Evolutionary conservation across 2,797 vertebrate genomes (phyloP), one percentile per base, ranked within the genome.

Genomic region (Sparidentex hasta): DNA sequence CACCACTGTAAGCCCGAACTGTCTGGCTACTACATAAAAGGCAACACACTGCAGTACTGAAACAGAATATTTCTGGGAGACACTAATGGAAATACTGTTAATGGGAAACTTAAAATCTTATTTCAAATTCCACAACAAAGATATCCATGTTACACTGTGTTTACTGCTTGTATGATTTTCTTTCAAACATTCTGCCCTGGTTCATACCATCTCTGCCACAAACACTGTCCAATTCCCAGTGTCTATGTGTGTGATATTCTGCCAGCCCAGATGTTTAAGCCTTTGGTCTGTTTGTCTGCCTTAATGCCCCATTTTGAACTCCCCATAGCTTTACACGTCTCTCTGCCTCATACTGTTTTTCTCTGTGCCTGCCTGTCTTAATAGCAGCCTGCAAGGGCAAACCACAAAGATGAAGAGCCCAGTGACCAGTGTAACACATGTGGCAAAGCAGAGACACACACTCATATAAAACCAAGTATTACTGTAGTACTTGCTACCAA

Each of bases 391-490:
- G 65, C 72, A 63, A 74, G 82, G 64, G 76, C 47, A 82, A 76
- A 77, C 86, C 84, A 48, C 80, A 83, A 73, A 73, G 70, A 77
- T 83, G 56, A 84, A 80, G 64, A 80, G 80, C 61, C 25, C 57
- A 75, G 74, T 86, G 82, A 80, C 83, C 76, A 77, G 81, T 69
- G 67, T 69, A 82, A 72, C 75, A 81, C 76, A 80, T 79, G 74
- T 73, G 71, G 79, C 71, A 54, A 48, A 71, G 80, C 79, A 79
- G 74, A 88, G 44, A 83, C 68, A 82, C 63, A 87, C 29, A 80
- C 59, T 75, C 76, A 41, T 38, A 71, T 80, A 63, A 86, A 85
- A 63, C 63, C 65, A 71, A 27, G 77, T 62, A 82, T 80, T 84
- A 71, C 71, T 79, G 52, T 58, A 71, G 61, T 52, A 66, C 59